Evolutionary conservation across 2,113 vertebrate genomes (phyloP).

Genomic region (Dendrocopos noguchii): DNA sequence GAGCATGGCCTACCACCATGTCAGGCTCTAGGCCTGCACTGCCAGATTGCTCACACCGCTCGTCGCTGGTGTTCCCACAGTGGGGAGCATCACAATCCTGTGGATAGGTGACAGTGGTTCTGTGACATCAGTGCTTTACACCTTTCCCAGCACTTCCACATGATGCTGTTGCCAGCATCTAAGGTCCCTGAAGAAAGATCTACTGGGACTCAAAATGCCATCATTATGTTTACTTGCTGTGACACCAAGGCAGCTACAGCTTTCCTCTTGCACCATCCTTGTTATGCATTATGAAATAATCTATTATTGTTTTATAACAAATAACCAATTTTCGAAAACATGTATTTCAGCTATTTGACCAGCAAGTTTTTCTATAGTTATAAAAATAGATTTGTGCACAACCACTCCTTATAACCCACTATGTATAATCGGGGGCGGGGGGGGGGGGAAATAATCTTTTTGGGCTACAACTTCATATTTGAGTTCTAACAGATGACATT

Average conservation of each 20-base stretch:
- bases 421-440: not conserved
- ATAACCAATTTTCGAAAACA: not conserved
- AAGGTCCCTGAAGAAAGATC: not conserved
- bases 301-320: not conserved
- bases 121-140: not conserved
- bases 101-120: not conserved
- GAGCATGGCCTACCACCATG: too few species aligned
- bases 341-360: not conserved
- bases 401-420: not conserved
- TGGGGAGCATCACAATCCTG: not conserved
- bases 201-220: not conserved
- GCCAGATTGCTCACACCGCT: too few species aligned
- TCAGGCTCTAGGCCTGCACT: too few species aligned
- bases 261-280: not conserved
- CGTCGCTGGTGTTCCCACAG: too few species aligned
- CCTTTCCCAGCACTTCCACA: not conserved
- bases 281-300: not conserved
- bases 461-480: not conserved
- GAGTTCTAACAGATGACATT: conserved; percentile 17
- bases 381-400: not conserved
- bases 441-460: not conserved
- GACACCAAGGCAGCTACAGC: not conserved
- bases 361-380: not conserved
- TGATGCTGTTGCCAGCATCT: not conserved
- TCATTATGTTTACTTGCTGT: not conserved